Base-by-base conservation (phyloP, 2,888 invertebrate genomes). In the Escarpia spicata region DNA sequence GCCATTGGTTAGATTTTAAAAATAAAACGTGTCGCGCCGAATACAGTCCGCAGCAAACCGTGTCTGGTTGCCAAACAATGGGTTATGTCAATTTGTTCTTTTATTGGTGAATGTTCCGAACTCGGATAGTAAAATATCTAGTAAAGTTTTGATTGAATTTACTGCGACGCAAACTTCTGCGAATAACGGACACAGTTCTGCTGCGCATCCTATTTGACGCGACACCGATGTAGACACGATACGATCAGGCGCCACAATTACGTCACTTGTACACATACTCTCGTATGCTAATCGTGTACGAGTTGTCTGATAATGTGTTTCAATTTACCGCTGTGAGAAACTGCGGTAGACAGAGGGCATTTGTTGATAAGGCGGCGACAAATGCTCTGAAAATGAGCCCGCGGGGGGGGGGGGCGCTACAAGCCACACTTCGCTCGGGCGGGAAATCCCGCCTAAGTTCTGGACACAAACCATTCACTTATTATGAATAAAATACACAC, bases 401-500 rank as follows among this genome's bases (percentile, higher is more conserved):
- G 75, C 75, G 75, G 75, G 75, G 26, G 26, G 75, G 75, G 75
- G 26, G 26, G 75, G 75, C 52, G 52, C 52, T 52, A 52, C 52
- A 52, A 52, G 9, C 52, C 52, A n/a, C 75, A n/a, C 75, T 75
- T 75, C 75, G 75, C 75, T 26, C 19, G 75, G 75, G n/a, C n/a
- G 75, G 75, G 19, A 75, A 75, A 26, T n/a, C 75, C 75, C 75
- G 26, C 26, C 75, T 75, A 75, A 75, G 6, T 75, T 19, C 75
- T 75, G 75, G 26, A 75, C 75, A 75, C 75, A 75, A 75, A 75
- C 75, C 75, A 75, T 75, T 75, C 19, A 75, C 19, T 75, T 75
- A 75, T 75, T 26, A 75, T 75, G 75, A 75, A 75, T 75, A 75
- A 75, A 75, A 75, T 75, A 75, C 75, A 75, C 75, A 75, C 75